Conservation (phyloP, 2,113 vertebrate genomes). For the Galemys pyrenaicus region DNA sequence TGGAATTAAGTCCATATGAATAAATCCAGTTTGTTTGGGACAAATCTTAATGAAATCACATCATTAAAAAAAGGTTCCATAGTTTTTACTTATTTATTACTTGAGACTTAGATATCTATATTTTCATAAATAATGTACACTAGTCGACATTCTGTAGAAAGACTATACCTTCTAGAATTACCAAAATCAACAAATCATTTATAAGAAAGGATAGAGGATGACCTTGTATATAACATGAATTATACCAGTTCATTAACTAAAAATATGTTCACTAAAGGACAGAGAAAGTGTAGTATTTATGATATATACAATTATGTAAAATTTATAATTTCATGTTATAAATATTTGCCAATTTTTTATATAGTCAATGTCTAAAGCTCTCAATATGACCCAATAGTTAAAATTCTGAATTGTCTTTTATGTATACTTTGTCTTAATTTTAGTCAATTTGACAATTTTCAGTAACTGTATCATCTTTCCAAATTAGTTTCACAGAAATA, state of each 20-base stretch:
- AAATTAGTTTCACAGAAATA: slow-evolving; percentile 31
- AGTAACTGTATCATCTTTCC: not conserved
- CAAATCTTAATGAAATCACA: not conserved
- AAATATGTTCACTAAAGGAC: not conserved
- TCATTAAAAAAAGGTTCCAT: not conserved
- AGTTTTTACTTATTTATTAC: slow-evolving; percentile 43
- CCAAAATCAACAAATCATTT: slow-evolving; percentile 28
- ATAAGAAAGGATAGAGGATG: not conserved
- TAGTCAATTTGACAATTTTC: too few species aligned
- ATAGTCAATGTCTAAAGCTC: not conserved
- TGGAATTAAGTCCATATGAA: slow-evolving; percentile 29
- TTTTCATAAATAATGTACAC: slow-evolving; percentile 35
- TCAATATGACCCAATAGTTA: not conserved
- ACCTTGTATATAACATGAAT: not conserved
- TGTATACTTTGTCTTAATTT: not conserved
- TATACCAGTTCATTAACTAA: not conserved
- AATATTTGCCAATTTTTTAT: not conserved
- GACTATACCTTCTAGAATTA: not conserved
- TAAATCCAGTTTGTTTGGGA: not conserved
- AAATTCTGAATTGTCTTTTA: not conserved
- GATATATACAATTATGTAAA: not conserved
- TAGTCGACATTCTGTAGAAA: not conserved
- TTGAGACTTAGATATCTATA: slow-evolving; percentile 27
- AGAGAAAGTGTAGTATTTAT: not conserved
- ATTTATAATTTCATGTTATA: too few species aligned